Evolutionary conservation across 2,888 invertebrate species (phyloP), one percentile per base, ranked within the genome.

Genomic region (Troides helena): DNA sequence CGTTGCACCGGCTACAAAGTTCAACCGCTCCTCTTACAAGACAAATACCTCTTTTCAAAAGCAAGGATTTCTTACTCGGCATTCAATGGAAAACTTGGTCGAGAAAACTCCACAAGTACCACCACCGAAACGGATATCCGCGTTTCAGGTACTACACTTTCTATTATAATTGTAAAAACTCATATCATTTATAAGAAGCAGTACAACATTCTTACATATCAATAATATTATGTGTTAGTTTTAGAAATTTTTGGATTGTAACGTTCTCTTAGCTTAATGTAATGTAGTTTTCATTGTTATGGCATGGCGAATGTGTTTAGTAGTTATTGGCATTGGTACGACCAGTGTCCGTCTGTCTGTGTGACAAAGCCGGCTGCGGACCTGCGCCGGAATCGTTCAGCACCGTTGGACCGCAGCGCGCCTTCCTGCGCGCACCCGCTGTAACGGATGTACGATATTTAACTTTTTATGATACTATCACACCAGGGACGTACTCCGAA

Each of bases 61-160:
- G 72, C 90, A 92, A 77, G 87, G 88, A 75, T 92, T 92, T 74
- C 86, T 92, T 70, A 93, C 93, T n/a, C 91, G 95, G 61, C 93
- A 95, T 73, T 95, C 96, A 0, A 95, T 95, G 95, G 96, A 96
- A 83, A 95, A 95, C 85, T 89, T 96, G 74, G 94, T 89, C 75
- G 94, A 94, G 76, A 89, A 92, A 78, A 85, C 89, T 72, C 93
- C 92, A 73, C 90, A 93, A 78, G 84, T 93, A 79, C 82, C 91
- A 74, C 87, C 90, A 74, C 90, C 91, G 79, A 93, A 93, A 89
- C 90, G 93, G 80, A 85, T 89, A 80, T 89, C 93, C 79, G 90
- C 87, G 76, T 91, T 92, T 81, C 93, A 94, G 94, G 94, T 94
- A 67, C 61, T 53, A 56, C 64, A 62, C 64, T 70, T 67, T 70